These are phyloP conservation scores for Alviniconcha marisindica DNA, from an alignment of 1,140 invertebrate genomes.

Conservation along the genomic window DNA sequence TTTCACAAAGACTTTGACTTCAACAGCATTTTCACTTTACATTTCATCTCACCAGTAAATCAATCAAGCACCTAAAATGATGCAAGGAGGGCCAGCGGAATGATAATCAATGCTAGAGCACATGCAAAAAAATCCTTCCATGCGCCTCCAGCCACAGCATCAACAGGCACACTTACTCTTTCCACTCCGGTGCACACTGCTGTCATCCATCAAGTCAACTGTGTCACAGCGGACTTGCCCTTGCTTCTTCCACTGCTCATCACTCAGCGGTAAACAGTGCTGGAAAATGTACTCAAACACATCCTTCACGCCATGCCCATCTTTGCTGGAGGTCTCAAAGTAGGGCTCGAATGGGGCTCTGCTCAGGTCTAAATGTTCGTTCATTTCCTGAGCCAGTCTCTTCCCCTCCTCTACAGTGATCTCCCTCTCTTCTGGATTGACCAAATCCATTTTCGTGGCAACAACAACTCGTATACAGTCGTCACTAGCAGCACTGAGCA, in stretches of 20 bases:
- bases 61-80: no score
- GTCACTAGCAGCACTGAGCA: slow-evolving; percentile 69
- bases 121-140: no score
- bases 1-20: no score
- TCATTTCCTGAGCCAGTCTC: slow-evolving; percentile 68
- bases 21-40: no score
- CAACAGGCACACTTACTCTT: slow-evolving; percentile 30
- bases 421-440: slow-evolving; percentile 56
- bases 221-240: not conserved
- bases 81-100: no score
- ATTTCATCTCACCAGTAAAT: no score
- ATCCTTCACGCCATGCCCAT: slow-evolving; percentile 69
- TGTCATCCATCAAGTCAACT: slow-evolving; percentile 31
- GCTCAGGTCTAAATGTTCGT: slow-evolving; percentile 59
- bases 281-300: slow-evolving; percentile 75
- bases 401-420: slow-evolving; percentile 66
- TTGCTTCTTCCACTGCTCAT: slow-evolving; percentile 43
- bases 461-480: slow-evolving; percentile 74
- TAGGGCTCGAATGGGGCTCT: slow-evolving; percentile 66
- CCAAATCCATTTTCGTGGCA: slow-evolving; percentile 74
- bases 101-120: no score
- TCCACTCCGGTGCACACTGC: not conserved
- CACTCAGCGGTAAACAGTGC: slow-evolving; percentile 66
- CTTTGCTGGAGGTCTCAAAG: slow-evolving; percentile 76
- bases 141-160: not conserved